Evolutionary conservation across 1,140 invertebrate species (phyloP), one percentile per base, ranked within the genome.

Genomic region (Macrobrachium rosenbergii): DNA sequence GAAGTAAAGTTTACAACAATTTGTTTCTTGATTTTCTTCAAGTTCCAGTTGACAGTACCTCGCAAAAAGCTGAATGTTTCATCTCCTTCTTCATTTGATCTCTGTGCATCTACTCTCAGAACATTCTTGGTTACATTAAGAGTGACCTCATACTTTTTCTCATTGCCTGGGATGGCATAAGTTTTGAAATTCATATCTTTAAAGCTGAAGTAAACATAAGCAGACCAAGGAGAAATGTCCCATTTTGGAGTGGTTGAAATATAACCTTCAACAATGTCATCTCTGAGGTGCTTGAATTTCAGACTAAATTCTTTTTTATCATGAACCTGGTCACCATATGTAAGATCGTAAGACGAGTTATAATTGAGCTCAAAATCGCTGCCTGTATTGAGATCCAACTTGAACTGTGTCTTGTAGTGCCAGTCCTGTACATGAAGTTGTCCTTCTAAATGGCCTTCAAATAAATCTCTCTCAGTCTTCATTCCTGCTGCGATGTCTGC

Each of bases 1-100:
- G 85, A 87, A 58, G n/a, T 87, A 11, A 87, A 43, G 67, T 81
- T 81, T 16, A 87, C 16, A n/a, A 12, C 76, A 52, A 87, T 75
- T 28, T 73, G 59, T 58, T 76, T 79, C 28, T 72, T 81, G 11
- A 59, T 52, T 23, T 37, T 72, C 10, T 64, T 64, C 1, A 87
- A 28, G 63, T 73, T 76, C 85, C 85, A 87, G 69, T 43, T 82
- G 0, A 87, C 23, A 6, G 62, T 64, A 6, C 85, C 85, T 11
- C 73, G 7, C 19, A 81, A 59, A 43, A 81, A 58, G 63, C 62
- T 60, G 60, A 81, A 87, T 60, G 69, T 19, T 23, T 67, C 43
- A 43, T 58, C 45, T 64, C 64, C 78, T n/a, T 76, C 67, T n/a
- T 63, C 69, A 64, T 19, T 43, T 2, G 63, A 37, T 17, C 79